phyloP scores from a whole-genome alignment of 2,888 invertebrate genomes.

The Meliscaeva auricollis region DNA sequence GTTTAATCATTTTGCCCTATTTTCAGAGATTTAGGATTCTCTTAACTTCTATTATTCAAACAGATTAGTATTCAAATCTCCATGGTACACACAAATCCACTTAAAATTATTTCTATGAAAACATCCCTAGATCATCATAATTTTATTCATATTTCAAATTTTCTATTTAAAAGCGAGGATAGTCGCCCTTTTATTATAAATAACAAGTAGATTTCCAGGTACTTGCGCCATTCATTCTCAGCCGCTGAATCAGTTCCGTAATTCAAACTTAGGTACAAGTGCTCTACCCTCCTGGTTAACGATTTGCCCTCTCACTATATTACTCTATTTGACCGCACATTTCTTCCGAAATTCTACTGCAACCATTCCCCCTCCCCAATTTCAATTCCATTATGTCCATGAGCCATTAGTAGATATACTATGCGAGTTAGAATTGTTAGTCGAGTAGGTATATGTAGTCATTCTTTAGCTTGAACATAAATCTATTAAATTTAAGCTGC shows the following conservation, averaged over 20 bases:
- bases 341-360: background rate
- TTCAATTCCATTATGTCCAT: constrained; percentile 11
- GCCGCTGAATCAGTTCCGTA: background rate
- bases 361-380: background rate
- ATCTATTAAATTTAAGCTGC: constrained; percentile 53
- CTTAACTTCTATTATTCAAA: background rate
- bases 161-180: background rate
- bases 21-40: no score
- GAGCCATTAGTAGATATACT: no score
- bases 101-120: background rate
- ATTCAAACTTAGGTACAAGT: constrained; percentile 25
- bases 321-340: constrained; percentile 14
- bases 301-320: background rate
- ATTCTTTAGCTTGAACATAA: constrained; percentile 28
- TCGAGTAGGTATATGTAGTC: background rate
- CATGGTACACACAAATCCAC: background rate
- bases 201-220: no score
- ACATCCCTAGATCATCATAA: background rate
- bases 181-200: no score
- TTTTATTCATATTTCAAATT: background rate
- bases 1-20: no score
- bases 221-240: no score
- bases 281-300: background rate
- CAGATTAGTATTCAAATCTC: no score
- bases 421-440: no score